Evolutionary conservation across 2,113 vertebrate genomes (phyloP).

Genomic region (Aptenodytes patagonicus): DNA sequence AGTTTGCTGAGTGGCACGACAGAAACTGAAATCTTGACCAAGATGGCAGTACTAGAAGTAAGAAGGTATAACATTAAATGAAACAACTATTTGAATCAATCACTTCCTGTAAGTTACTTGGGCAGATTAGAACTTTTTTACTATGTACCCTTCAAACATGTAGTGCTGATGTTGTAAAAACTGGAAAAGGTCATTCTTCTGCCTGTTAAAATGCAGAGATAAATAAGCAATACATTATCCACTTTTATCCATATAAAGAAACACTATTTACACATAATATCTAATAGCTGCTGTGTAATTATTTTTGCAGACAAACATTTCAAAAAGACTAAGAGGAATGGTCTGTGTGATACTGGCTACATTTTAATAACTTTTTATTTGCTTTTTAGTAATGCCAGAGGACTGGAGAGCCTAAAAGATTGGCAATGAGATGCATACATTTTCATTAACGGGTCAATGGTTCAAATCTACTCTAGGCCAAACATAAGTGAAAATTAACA

Average conservation of each 20-base stretch:
- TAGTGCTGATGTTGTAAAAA: not conserved
- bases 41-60: not conserved
- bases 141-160: not conserved
- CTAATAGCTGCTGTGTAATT: not conserved
- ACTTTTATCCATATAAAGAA: not conserved
- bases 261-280: not conserved
- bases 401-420: not conserved
- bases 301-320: not conserved
- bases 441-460: not conserved
- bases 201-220: not conserved
- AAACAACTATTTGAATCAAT: not conserved
- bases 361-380: not conserved
- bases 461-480: not conserved
- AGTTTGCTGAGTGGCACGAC: not conserved
- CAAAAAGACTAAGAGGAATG: not conserved
- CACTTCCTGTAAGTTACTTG: not conserved
- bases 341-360: not conserved
- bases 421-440: not conserved
- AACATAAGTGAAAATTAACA: not conserved
- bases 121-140: not conserved
- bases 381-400: not conserved
- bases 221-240: not conserved
- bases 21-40: not conserved
- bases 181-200: not conserved
- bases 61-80: not conserved